phyloP scores from a whole-genome alignment of 2,888 invertebrate genomes.

The Ornithoptera priamus region DNA sequence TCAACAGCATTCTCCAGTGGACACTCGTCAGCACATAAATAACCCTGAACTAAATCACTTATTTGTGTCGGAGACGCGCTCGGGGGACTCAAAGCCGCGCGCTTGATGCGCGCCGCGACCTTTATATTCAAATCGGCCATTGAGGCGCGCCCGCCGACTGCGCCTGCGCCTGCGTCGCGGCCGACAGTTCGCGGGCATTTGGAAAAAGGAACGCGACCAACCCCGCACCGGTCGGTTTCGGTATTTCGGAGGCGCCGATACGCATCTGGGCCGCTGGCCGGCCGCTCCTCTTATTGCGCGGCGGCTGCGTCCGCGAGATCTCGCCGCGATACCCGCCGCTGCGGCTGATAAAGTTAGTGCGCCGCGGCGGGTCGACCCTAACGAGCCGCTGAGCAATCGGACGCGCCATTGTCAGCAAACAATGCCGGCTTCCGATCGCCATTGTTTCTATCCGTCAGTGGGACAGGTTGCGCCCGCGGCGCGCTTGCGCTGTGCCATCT shows the following conservation, averaged over 20 bases:
- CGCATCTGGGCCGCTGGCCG: constrained; percentile 61
- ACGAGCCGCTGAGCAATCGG: constrained; percentile 78
- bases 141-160: constrained; percentile 65
- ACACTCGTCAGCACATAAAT: constrained; percentile 40
- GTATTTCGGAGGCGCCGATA: constrained; percentile 64
- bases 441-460: constrained; percentile 76
- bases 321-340: constrained; percentile 74
- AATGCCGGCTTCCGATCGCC: constrained; percentile 65
- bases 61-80: constrained; percentile 78
- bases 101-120: constrained; percentile 72
- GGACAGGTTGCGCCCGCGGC: constrained; percentile 37
- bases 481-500: constrained; percentile 36
- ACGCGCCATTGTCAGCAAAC: constrained; percentile 73
- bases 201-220: constrained; percentile 68
- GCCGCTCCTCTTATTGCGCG: background rate
- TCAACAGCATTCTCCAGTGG: background rate
- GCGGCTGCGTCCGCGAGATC: constrained; percentile 72
- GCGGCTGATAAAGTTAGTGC: constrained; percentile 76
- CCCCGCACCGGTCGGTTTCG: constrained; percentile 23
- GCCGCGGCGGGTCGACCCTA: constrained; percentile 68
- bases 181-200: constrained; percentile 76
- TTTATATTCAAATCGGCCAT: constrained; percentile 78
- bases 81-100: constrained; percentile 74
- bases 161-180: constrained; percentile 48
- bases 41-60: constrained; percentile 53